Percentiles rank a stretch among this genome's conserved stretches.
Conservation (phyloP, 2,888 invertebrate species). For the Chrysina gloriosa region DNA sequence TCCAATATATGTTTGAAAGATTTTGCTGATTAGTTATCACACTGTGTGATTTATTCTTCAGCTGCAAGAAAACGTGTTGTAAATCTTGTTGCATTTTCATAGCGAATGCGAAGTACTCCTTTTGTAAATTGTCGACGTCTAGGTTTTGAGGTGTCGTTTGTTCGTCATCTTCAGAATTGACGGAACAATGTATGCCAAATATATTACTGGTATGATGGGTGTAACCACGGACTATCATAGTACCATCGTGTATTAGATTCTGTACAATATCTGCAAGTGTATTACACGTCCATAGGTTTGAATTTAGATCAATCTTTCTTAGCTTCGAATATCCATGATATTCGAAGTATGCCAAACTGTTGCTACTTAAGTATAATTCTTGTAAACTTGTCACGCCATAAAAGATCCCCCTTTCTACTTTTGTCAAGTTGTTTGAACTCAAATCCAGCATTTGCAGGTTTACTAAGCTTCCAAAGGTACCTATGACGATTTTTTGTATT, state of each 20-base stretch:
- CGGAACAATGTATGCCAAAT: neutral
- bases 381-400: neutral
- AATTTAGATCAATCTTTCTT: neutral
- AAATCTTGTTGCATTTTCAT: neutral
- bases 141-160: neutral
- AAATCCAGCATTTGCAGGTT: neutral
- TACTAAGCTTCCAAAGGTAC: neutral
- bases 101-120: neutral
- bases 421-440: neutral
- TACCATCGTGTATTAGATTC: neutral
- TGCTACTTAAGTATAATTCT: neutral
- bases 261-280: neutral
- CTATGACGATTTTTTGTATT: neutral
- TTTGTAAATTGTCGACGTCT: neutral
- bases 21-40: neutral
- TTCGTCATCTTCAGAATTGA: neutral
- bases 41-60: neutral
- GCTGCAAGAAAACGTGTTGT: neutral
- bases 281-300: constrained; percentile 6
- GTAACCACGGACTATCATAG: neutral
- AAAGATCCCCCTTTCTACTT: neutral
- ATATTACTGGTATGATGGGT: neutral
- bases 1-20: neutral
- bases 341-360: neutral
- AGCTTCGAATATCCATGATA: neutral